phyloP scores from a whole-genome alignment of 2,888 invertebrate genomes.

The Leptinotarsa juncta region DNA sequence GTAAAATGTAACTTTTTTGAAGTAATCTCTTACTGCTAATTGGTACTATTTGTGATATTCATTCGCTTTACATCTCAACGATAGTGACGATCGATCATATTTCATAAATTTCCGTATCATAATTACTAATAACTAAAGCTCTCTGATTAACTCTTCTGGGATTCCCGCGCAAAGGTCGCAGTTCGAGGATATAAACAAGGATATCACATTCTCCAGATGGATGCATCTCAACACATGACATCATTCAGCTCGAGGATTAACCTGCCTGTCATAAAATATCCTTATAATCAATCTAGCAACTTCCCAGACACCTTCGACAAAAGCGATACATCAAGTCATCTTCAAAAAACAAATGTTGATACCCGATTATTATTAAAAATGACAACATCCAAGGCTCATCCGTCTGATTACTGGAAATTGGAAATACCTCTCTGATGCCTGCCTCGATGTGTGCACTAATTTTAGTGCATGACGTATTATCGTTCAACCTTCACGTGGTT shows the following conservation, averaged over 20 bases:
- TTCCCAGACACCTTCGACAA: constrained; percentile 3
- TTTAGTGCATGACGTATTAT: constrained; percentile 39
- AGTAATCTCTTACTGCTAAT: no score
- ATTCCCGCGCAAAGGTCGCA: not conserved
- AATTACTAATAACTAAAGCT: no score
- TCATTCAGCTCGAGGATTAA: not conserved
- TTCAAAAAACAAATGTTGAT: constrained; percentile 24
- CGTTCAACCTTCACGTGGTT: constrained; percentile 48
- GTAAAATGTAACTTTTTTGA: no score
- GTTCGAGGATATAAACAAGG: not conserved
- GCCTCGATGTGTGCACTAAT: constrained; percentile 46
- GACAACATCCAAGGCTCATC: constrained; percentile 23
- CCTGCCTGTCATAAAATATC: not conserved
- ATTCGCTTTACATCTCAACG: no score
- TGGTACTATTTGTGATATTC: no score
- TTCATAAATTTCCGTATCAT: no score
- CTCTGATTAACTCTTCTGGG: no score
- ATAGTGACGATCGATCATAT: no score
- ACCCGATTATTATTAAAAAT: constrained; percentile 33
- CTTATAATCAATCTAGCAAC: not conserved
- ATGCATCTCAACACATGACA: not conserved
- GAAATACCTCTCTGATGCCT: not conserved
- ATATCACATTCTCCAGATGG: not conserved
- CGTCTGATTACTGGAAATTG: constrained; percentile 40
- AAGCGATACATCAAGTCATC: constrained; percentile 18